Conservation (phyloP, 2,888 invertebrate genomes). For the Sipunculus nudus region DNA sequence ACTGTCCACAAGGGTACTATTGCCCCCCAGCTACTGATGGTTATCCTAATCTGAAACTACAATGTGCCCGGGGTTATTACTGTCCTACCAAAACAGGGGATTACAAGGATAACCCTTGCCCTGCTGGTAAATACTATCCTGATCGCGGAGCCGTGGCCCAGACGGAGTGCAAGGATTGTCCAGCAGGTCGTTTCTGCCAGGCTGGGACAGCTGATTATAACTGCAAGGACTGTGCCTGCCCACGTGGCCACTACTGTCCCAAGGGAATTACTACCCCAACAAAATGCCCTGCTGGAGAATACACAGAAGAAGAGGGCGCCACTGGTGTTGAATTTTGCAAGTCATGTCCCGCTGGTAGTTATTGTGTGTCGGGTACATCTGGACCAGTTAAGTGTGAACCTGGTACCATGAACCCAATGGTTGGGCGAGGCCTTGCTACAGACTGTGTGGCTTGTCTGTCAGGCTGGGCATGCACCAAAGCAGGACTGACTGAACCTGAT, state of each 20-base stretch:
- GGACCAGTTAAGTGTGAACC: constrained; percentile 48
- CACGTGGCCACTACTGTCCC: constrained; percentile 58
- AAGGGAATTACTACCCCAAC: constrained; percentile 40
- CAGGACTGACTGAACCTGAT: constrained; percentile 52
- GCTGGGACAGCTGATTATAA: constrained; percentile 53
- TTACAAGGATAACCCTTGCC: constrained; percentile 52
- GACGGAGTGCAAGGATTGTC: constrained; percentile 53
- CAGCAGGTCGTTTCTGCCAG: constrained; percentile 56
- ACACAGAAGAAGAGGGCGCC: constrained; percentile 57
- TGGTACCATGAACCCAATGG: constrained; percentile 54
- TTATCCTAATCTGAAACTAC: constrained; percentile 38
- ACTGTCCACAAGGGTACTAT: constrained; percentile 59
- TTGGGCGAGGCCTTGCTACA: constrained; percentile 32
- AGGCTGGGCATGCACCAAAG: constrained; percentile 54
- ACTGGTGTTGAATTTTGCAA: constrained; percentile 50
- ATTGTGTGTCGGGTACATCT: constrained; percentile 45
- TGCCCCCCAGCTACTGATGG: constrained; percentile 57
- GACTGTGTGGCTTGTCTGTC: constrained; percentile 53
- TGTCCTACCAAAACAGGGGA: constrained; percentile 52
- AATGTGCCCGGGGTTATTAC: constrained; percentile 48
- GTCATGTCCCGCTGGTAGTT: constrained; percentile 41
- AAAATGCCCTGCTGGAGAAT: constrained; percentile 55
- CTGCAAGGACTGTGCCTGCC: constrained; percentile 52
- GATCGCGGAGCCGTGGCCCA: constrained; percentile 42
- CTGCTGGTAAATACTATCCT: constrained; percentile 38